Percentiles rank a stretch among this genome's conserved stretches.
phyloP scores from a whole-genome alignment of 2,888 invertebrate genomes.

The Sicus ferrugineus region DNA sequence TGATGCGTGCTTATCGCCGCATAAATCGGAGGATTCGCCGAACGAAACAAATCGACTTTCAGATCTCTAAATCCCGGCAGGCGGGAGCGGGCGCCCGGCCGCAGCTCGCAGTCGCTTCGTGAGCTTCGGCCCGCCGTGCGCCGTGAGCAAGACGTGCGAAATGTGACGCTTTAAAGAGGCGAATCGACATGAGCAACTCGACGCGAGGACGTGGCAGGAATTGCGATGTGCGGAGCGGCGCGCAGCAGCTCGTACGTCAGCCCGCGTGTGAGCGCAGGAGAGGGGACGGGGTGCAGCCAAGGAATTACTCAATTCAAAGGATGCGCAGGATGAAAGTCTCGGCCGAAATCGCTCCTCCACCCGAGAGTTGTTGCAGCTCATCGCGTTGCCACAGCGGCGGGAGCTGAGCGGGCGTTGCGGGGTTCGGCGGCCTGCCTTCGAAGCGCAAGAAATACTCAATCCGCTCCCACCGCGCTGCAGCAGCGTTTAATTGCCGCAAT shows the following conservation, averaged over 20 bases:
- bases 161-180: constrained; percentile 13
- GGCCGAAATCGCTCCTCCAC: no score
- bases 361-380: no score
- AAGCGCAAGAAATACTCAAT: no score
- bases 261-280: no score
- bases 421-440: no score
- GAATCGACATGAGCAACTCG: not conserved
- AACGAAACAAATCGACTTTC: constrained; percentile 26
- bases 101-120: not conserved
- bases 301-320: not conserved
- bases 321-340: no score
- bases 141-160: constrained; percentile 18
- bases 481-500: not conserved
- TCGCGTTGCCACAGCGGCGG: no score
- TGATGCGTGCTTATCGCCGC: constrained; percentile 34
- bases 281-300: no score
- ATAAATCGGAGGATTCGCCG: not conserved
- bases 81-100: not conserved
- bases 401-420: no score
- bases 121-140: constrained; percentile 4
- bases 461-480: no score
- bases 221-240: constrained; percentile 3
- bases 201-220: constrained; percentile 19
- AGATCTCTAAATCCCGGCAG: not conserved
- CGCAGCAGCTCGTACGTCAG: no score